Evolutionary conservation across 2,113 vertebrate genomes (phyloP).

Genomic region (Tetrao urogallus): DNA sequence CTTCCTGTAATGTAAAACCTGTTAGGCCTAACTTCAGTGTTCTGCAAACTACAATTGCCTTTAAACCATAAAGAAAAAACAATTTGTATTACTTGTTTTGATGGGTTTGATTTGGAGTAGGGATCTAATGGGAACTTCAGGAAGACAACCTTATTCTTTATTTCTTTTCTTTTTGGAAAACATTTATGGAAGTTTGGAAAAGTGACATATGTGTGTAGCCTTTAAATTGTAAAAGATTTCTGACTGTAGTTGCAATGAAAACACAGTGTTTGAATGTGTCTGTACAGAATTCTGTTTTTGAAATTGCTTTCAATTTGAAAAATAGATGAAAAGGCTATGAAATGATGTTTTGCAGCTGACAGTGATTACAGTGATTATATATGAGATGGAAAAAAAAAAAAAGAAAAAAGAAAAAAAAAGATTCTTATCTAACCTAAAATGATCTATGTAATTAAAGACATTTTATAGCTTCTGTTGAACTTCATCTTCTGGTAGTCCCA

Average conservation of each 20-base stretch:
- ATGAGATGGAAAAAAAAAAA: neutral
- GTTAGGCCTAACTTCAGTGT: constrained; percentile 34
- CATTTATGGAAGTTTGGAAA: constrained; percentile 35
- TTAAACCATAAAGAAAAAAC: constrained; percentile 39
- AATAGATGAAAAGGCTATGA: neutral
- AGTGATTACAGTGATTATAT: neutral
- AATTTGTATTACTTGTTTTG: constrained; percentile 37
- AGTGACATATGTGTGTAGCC: neutral
- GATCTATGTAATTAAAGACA: neutral
- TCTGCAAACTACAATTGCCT: constrained; percentile 60
- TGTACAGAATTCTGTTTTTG: constrained; percentile 18
- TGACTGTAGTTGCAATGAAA: constrained; percentile 67
- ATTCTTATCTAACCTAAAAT: neutral
- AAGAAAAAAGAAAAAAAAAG: neutral
- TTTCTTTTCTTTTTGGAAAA: constrained; percentile 21
- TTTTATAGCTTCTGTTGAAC: constrained; percentile 19
- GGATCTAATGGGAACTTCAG: constrained; percentile 37
- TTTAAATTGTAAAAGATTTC: constrained; percentile 46
- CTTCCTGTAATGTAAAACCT: constrained; percentile 13
- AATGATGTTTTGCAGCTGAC: neutral
- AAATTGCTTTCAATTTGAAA: constrained; percentile 33
- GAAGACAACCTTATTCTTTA: constrained; percentile 8
- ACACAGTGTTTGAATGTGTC: constrained; percentile 55
- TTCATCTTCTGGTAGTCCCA: neutral
- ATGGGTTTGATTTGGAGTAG: constrained; percentile 37